A percentile compares a stretch with the other conserved stretches of the same genome.
Conservation (phyloP, 2,113 vertebrate genomes). For the Sander lucioperca region DNA sequence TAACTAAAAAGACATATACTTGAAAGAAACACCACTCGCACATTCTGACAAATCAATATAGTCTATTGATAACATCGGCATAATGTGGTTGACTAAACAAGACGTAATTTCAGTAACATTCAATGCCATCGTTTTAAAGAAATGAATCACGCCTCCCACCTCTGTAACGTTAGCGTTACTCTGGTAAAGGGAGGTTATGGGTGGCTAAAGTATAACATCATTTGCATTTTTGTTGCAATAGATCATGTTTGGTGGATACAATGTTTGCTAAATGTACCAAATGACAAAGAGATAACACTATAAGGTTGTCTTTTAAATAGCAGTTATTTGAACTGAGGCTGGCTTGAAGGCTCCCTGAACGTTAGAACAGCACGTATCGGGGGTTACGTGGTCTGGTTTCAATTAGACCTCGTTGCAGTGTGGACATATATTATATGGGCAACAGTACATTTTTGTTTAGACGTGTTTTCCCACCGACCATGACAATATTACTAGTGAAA, state of each 20-base stretch:
- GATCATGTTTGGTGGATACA: neutral
- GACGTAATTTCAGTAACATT: neutral
- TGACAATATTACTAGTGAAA: neutral
- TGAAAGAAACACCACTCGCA: neutral
- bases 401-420: constrained; percentile 1
- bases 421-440: neutral
- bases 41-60: neutral
- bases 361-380: neutral
- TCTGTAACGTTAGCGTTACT: neutral
- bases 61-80: neutral
- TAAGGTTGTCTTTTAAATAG: neutral
- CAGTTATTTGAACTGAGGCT: neutral
- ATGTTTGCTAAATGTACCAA: neutral
- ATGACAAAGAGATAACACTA: too few species aligned
- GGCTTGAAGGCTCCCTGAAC: neutral
- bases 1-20: neutral
- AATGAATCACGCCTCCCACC: neutral
- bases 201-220: neutral
- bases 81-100: neutral
- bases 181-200: neutral
- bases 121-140: neutral
- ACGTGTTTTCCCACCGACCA: neutral
- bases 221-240: neutral
- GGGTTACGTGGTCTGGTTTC: constrained; percentile 20
- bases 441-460: neutral